phyloP scores from a whole-genome alignment of 2,113 vertebrate genomes.

The Alaudala cheleensis region DNA sequence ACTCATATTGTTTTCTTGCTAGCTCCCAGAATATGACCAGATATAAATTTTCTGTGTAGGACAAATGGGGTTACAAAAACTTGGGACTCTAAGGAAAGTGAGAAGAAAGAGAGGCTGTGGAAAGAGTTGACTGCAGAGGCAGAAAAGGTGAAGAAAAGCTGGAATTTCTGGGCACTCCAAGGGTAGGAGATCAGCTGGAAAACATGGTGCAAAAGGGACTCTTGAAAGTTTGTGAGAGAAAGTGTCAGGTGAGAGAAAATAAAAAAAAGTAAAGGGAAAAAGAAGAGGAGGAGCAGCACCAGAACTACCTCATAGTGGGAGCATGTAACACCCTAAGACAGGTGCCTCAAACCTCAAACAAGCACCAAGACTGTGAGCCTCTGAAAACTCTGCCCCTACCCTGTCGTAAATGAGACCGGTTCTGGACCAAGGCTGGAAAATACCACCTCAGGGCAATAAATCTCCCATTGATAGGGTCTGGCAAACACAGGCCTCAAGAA shows the following conservation, averaged over 20 bases:
- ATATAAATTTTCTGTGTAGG: background rate
- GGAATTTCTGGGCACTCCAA: background rate
- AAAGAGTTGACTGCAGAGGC: background rate
- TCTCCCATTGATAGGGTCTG: conserved; percentile 67
- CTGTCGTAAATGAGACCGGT: background rate
- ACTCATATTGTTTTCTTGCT: background rate
- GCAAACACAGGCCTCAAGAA: conserved; percentile 54
- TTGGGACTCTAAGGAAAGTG: background rate
- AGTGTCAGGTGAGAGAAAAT: background rate
- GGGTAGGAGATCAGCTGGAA: background rate
- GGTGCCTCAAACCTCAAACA: conserved; percentile 41
- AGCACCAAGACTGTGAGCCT: background rate
- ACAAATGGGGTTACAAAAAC: background rate
- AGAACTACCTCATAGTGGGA: background rate
- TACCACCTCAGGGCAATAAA: conserved; percentile 62
- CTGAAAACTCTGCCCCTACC: conserved; percentile 22
- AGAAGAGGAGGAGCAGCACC: background rate
- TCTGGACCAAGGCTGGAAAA: conserved; percentile 57
- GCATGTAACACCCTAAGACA: conserved; percentile 22
- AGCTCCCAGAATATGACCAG: background rate
- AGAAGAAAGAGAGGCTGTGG: background rate
- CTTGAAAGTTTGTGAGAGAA: background rate
- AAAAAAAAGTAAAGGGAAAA: background rate
- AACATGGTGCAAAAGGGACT: background rate
- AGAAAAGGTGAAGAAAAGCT: background rate